Evolutionary conservation across 2,113 vertebrate species (phyloP).

Genomic region (Glaucidium brasilianum): DNA sequence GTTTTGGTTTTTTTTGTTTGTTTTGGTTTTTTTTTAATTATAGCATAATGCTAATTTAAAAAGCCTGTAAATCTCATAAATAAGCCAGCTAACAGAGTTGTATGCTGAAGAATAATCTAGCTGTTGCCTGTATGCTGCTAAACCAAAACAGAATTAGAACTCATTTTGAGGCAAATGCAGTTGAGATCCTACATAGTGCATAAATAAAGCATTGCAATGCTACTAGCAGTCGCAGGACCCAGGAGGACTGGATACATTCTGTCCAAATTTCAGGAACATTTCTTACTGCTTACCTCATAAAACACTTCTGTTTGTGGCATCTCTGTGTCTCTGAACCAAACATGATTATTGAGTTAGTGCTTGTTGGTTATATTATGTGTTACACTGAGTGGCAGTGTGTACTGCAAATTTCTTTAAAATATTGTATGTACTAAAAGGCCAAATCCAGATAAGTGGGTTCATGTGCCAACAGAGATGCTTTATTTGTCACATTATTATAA

Average conservation of each 20-base stretch:
- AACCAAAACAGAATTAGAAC: slow-evolving; percentile 75
- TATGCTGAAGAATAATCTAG: slow-evolving; percentile 68
- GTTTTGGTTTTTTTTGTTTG: background rate
- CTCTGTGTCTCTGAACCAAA: slow-evolving; percentile 74
- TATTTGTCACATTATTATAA: slow-evolving; percentile 71
- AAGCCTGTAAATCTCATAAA: slow-evolving; percentile 65
- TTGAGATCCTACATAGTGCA: slow-evolving; percentile 60
- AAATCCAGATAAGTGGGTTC: slow-evolving; percentile 73
- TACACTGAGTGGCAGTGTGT: slow-evolving; percentile 53
- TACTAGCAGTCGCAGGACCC: slow-evolving; percentile 75
- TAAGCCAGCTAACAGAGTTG: slow-evolving; percentile 70
- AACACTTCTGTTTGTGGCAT: slow-evolving; percentile 67
- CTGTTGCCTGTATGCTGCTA: slow-evolving; percentile 77
- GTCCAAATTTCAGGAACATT: slow-evolving; percentile 79
- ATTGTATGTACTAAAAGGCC: slow-evolving; percentile 69
- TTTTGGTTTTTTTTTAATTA: slow-evolving; percentile 51
- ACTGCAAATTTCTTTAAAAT: slow-evolving; percentile 54
- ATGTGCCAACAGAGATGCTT: slow-evolving; percentile 68
- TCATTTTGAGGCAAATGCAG: slow-evolving; percentile 69
- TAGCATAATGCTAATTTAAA: slow-evolving; percentile 67
- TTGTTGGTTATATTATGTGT: slow-evolving; percentile 60
- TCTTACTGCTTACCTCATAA: slow-evolving; percentile 82
- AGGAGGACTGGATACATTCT: slow-evolving; percentile 71
- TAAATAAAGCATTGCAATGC: slow-evolving; percentile 60
- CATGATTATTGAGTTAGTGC: slow-evolving; percentile 60